These are phyloP conservation scores for Phyto melanocephala DNA, from an alignment of 2,888 invertebrate species.

Conservation along the genomic window DNA sequence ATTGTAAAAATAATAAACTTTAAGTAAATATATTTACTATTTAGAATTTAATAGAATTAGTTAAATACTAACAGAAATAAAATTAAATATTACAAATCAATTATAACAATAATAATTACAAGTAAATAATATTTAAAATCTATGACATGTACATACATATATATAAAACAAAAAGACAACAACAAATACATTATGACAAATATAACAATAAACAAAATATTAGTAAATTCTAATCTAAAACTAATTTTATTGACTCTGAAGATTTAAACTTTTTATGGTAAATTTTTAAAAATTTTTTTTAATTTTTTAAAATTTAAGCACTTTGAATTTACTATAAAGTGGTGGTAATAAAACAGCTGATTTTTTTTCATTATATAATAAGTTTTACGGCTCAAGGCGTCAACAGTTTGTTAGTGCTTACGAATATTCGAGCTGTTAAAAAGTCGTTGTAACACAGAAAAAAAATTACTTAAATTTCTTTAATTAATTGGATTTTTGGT, in stretches of 20 bases:
- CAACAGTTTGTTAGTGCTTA: no score
- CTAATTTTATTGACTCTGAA: background rate
- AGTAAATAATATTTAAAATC: constrained; percentile 15
- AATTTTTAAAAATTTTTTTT: no score
- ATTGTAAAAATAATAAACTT: background rate
- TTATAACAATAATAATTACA: constrained; percentile 22
- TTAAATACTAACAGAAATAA: constrained; percentile 17
- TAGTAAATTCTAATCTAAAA: constrained; percentile 14
- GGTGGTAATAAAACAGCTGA: no score
- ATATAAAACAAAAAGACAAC: constrained; percentile 24
- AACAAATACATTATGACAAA: constrained; percentile 49
- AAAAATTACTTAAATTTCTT: no score
- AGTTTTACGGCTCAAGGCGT: no score
- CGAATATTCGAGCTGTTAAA: no score
- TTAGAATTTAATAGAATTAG: constrained; percentile 46
- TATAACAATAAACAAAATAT: constrained; percentile 53
- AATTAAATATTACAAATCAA: constrained; percentile 2
- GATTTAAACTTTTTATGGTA: no score
- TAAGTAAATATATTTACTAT: constrained; percentile 19
- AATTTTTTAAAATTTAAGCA: no score
- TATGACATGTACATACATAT: constrained; percentile 12
- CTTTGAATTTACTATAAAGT: no score
- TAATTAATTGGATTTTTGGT: no score
- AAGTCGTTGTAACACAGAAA: no score
- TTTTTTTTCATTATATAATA: no score